phyloP scores from a whole-genome alignment of 2,113 vertebrate species.

The Prunella fulvescens region DNA sequence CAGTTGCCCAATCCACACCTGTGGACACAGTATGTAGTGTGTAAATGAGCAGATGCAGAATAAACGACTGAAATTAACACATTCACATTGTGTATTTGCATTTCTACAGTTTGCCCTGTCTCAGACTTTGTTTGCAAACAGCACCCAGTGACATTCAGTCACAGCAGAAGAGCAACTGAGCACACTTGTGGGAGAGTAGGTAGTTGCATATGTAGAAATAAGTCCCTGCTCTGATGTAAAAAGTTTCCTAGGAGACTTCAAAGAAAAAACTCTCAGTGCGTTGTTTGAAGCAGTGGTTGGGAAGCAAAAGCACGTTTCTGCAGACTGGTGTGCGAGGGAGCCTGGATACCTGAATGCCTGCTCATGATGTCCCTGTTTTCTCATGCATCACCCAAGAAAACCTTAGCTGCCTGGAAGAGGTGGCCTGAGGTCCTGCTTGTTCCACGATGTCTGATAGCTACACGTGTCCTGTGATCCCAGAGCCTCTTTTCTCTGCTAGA shows the following conservation, averaged over 20 bases:
- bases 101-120: background rate
- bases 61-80: background rate
- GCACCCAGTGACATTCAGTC: background rate
- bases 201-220: background rate
- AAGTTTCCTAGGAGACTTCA: background rate
- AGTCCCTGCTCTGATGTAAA: background rate
- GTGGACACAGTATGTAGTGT: accelerated
- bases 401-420: background rate
- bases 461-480: accelerated
- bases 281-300: background rate
- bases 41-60: background rate
- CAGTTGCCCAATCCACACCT: background rate
- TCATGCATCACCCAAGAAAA: background rate
- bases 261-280: background rate
- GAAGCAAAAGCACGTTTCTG: background rate
- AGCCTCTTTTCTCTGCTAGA: accelerated
- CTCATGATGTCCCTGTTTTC: background rate
- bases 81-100: background rate
- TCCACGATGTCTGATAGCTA: background rate
- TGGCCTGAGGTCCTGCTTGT: background rate
- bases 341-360: background rate
- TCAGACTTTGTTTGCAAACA: background rate
- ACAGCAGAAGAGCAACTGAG: background rate
- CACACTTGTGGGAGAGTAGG: background rate
- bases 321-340: background rate